Percentiles rank a stretch among this genome's conserved stretches.
Conservation (phyloP, 2,797 vertebrate genomes). For the Gobionotothen gibberifrons region DNA sequence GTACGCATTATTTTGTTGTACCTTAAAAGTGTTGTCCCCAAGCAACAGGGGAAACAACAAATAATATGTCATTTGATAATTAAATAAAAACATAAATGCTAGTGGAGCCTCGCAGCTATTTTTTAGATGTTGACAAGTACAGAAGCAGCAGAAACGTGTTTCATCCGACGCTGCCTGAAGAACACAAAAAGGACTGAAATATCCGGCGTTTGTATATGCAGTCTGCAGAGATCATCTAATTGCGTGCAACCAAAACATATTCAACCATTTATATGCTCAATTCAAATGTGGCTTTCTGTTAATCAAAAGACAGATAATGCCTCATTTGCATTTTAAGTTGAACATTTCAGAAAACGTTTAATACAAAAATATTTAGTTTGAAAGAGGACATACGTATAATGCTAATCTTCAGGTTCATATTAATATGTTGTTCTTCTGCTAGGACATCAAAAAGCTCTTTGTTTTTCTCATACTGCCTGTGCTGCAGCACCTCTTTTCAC, state of each 20-base stretch:
- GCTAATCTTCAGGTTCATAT: no score
- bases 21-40: conserved; percentile 21
- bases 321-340: no score
- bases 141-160: conserved; percentile 18
- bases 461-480: no score
- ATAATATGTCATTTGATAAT: background rate
- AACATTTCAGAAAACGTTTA: no score
- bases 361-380: no score
- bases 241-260: background rate
- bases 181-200: conserved; percentile 8
- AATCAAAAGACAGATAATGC: background rate
- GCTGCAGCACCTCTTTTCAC: no score
- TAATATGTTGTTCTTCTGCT: no score
- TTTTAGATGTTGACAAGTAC: conserved; percentile 17
- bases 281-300: background rate
- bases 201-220: conserved; percentile 7
- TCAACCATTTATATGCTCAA: background rate
- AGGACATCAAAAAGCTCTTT: no score
- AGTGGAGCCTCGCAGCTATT: background rate
- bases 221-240: conserved; percentile 3
- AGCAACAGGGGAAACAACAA: conserved; percentile 3
- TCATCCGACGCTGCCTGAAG: conserved; percentile 29
- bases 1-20: conserved; percentile 27
- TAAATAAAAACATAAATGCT: no score
- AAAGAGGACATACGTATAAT: no score